Percentiles rank a stretch among this genome's conserved stretches.
Conservation (phyloP, 1,140 invertebrate species). For the Conus betulinus region DNA sequence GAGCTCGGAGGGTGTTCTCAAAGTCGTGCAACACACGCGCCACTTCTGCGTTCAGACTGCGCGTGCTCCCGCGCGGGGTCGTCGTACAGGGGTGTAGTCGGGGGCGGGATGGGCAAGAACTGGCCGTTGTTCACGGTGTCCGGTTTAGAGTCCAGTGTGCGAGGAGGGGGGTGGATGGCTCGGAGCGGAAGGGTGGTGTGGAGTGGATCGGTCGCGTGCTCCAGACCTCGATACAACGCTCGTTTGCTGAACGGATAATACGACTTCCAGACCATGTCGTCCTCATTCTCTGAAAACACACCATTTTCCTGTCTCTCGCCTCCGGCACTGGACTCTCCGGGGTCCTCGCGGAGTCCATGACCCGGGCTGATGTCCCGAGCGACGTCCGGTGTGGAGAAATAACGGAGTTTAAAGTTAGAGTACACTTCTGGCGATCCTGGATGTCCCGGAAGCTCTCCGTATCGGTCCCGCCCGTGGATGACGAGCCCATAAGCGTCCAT, state of each 20-base stretch:
- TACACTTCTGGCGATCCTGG: neutral
- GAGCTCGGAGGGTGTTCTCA: conserved; percentile 14
- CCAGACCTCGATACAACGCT: neutral
- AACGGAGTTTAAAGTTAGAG: conserved; percentile 27
- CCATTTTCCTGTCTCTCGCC: neutral
- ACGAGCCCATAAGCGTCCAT: conserved; percentile 33
- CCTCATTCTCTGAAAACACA: neutral
- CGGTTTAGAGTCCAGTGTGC: neutral
- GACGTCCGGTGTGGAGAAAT: conserved; percentile 12
- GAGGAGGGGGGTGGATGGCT: neutral
- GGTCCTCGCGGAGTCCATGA: neutral
- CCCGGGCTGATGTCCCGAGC: neutral
- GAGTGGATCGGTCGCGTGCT: neutral
- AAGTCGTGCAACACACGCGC: conserved; percentile 25
- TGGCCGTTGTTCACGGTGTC: neutral
- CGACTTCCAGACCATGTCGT: neutral
- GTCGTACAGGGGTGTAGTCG: neutral
- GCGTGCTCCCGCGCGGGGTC: neutral
- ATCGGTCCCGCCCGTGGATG: conserved; percentile 2
- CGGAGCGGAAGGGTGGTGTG: neutral
- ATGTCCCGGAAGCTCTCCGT: too few relatives aligned
- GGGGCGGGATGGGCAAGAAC: neutral
- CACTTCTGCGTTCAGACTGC: conserved; percentile 28
- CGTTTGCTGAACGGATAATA: neutral
- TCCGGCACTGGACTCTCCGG: neutral